Base-by-base conservation (phyloP, 2,797 vertebrate genomes). In the Acanthurus leucopareius region DNA sequence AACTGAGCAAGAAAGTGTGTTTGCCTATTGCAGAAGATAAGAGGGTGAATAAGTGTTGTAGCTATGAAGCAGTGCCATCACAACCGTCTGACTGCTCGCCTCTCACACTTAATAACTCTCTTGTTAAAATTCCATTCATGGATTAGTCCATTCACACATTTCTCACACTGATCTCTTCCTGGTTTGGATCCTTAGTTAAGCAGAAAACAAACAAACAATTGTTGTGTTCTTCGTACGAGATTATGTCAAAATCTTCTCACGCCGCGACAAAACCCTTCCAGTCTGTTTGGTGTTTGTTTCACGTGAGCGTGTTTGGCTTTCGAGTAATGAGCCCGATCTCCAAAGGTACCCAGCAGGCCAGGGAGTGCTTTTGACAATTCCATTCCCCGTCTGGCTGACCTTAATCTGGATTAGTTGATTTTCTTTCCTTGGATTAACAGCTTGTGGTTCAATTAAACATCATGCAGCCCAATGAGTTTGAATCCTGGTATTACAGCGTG, bases 401-500 rank as follows among this genome's bases (percentile, higher is more conserved):
- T 88, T 94, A 95, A 94, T 94, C 91, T 94, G 93, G 91, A 94
- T 94, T 92, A 93, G 93, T 85, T 88, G 88, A 87, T 92, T 92
- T 92, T 90, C 85, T 80, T 90, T 85, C 85, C 81, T 74, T 68
- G 90, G 91, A 93, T 94, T 94, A 94, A 90, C 88, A 91, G 69
- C 64, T 86, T 68, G 85, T 57, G 84, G 82, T 90, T 92, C 90
- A 92, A 92, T 93, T 89, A 90, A 92, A 93, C 87, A 88, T 89
- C 87, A 88, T 22, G 87, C 90, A 88, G 90, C 84, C 88, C 82
- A 89, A 57, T 90, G 90, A 71, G 90, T 89, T 86, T 91, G 88
- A 91, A 92, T 91, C 62, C n/a, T 16, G 71, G 84, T 53, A 64
- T 86, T 86, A 83, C 79, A 49, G 68, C 64, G 85, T 66, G 42